These are phyloP conservation scores for Paratrypauchen microcephalus DNA, from an alignment of 2,797 vertebrate species.

Conservation along the genomic window DNA sequence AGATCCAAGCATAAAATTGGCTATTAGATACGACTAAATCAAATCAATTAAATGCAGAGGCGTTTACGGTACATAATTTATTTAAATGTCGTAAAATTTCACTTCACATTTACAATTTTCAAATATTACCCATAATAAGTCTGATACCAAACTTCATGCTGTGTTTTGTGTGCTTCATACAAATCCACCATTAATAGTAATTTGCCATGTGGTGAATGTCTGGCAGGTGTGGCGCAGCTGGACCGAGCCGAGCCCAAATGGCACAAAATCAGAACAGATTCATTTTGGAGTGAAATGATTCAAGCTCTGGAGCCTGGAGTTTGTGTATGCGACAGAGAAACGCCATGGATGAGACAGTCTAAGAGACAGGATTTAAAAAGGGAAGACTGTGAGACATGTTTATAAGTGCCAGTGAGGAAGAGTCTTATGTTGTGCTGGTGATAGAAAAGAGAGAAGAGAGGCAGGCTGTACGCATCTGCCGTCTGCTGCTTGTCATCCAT, in stretches of 20 bases:
- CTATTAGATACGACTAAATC: too few species aligned
- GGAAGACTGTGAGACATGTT: constrained; percentile 20
- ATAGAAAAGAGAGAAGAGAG: constrained; percentile 10
- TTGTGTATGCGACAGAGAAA: constrained; percentile 27
- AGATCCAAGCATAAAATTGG: too few species aligned
- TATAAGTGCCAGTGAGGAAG: background rate
- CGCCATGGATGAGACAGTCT: constrained; percentile 20
- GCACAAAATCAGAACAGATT: constrained; percentile 29
- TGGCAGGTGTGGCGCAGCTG: constrained; percentile 35
- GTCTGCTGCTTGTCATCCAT: constrained; percentile 51
- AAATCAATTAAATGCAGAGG: too few species aligned
- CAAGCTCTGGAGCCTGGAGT: constrained; percentile 34
- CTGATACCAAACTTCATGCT: background rate
- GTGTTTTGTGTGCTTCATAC: constrained; percentile 4
- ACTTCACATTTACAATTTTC: background rate
- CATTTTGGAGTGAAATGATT: constrained; percentile 34
- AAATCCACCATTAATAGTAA: constrained; percentile 14
- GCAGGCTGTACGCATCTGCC: constrained; percentile 51
- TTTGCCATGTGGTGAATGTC: constrained; percentile 29
- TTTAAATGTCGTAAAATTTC: constrained; percentile 5
- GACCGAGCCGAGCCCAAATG: constrained; percentile 41
- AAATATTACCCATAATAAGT: background rate
- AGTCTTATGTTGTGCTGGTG: constrained; percentile 1
- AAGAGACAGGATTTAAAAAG: constrained; percentile 37
- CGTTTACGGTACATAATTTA: background rate